Base-by-base conservation (phyloP, 2,888 invertebrate species). In the Caenorhabditis sp. region DNA sequence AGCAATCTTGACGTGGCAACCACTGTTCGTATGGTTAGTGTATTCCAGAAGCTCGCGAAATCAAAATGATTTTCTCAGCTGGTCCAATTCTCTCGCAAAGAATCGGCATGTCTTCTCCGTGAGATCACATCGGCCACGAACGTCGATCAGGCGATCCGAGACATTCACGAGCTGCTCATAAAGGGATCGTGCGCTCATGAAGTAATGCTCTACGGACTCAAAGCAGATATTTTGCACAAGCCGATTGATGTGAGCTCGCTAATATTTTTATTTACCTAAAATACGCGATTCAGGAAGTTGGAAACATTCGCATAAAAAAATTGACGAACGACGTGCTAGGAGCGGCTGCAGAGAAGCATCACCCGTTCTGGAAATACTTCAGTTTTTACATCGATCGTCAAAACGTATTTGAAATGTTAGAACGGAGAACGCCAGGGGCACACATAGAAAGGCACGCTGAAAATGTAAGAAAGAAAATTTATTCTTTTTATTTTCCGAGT, bases 121-220 rank as follows among this genome's bases (percentile, higher is more conserved):
- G 59, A 76, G 41, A 70, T 76, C 35, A 70, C 65, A 7, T 61
- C 59, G 5, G 71, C 65, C 9, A 76, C 70, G 9, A 71, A 76
- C 55, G 76, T 76, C n/a, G 76, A 71, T 55, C 65, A 68, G 39
- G 75, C 75, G 15, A 75, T 75, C 32, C 39, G 75, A 20, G 75
- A 75, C 39, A 75, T 75, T 22, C 75, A 75, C 50, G 70, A 68
- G 1, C 27, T 75, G 11, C 20, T 75, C 32, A 58, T 75, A 2
- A 55, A 56, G 20, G 75, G 75, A 56, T 68, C 68, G 0, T 56
- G 58, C 46, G 68, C 63, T 15, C 70, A 75, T 53, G 68, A 75
- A n/a, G 63, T 75, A 2, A 68, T 75, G 63, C 17, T 70, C 11
- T 26, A 52, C 17, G 50, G 58, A 6, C 15, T 75, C 8, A 68